A percentile compares a stretch with the other conserved stretches of the same genome.
Conservation (phyloP, 2,113 vertebrate species). For the Pedetes capensis region DNA sequence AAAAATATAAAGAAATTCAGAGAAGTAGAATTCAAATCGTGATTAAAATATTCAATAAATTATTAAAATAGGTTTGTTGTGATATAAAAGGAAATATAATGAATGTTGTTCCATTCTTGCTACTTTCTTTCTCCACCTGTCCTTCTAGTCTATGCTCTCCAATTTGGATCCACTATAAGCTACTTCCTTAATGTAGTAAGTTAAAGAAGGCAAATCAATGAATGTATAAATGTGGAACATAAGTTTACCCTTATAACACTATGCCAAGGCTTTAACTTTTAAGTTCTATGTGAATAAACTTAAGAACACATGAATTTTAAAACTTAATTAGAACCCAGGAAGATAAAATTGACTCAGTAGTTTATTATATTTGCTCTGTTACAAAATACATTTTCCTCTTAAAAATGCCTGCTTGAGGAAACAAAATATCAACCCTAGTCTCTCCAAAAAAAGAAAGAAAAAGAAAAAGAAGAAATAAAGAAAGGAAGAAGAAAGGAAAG, state of each 20-base stretch:
- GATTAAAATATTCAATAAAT: neutral
- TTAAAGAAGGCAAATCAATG: neutral
- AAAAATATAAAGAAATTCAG: neutral
- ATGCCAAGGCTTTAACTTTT: neutral
- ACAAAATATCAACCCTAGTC: neutral
- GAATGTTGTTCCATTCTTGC: neutral
- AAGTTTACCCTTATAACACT: neutral
- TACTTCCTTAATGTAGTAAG: too few relatives aligned
- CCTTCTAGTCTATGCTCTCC: neutral
- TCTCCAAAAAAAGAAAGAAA: neutral
- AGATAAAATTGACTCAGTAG: neutral
- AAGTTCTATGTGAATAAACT: neutral
- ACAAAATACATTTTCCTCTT: neutral
- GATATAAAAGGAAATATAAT: neutral
- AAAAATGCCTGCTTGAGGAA: neutral
- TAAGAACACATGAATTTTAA: neutral
- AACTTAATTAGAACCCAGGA: neutral
- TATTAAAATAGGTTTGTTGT: neutral
- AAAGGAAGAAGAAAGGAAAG: too few relatives aligned
- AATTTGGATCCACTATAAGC: neutral
- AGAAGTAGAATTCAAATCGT: neutral
- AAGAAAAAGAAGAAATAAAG: neutral
- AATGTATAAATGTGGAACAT: neutral
- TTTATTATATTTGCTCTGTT: neutral
- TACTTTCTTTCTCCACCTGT: neutral